Base-by-base conservation (phyloP, 2,888 invertebrate genomes). In the Muscina levida region DNA sequence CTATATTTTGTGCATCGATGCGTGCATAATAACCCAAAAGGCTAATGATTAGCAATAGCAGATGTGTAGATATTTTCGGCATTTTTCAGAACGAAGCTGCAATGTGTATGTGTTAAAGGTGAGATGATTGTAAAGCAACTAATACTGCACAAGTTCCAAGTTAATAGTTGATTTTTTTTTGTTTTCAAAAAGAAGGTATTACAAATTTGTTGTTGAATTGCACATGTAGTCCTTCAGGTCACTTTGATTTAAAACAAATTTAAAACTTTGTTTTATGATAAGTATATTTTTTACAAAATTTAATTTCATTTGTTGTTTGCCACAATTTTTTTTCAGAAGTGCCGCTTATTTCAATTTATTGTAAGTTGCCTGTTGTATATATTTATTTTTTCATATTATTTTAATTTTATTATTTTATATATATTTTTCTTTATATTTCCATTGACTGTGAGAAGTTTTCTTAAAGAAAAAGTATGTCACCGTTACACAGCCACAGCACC, bases 1-100 rank as follows among this genome's bases (percentile, higher is more conserved):
- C 89, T 87, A 88, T 88, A 87, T 88, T 89, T 86, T 89, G 89
- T 84, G 88, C 89, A 87, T 87, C 87, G 82, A 85, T 82, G 82
- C 84, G 83, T 81, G 84, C 83, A 74, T 83, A 85, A 83, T 85
- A 85, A 39, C 85, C 85, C 73, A 84, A 84, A 15, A 84, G 83
- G 75, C 85, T 84, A 62, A 86, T 84, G 83, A 85, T 83, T 82
- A 85, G 82, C 79, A 84, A 77, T 77, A 83, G 75, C 84, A 84
- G 75, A 83, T 80, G 79, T 75, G 85, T 83, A 42, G 82, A 76
- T 68, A 84, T 82, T 77, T 82, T 83, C 3, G 82, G 82, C 85
- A 84, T 83, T 68, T 39, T 77, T 31, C 53, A 44, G 31, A 31
- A 31, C 31, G 31, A 31, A 31, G 31, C 22, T 37, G n/a, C 10